Evolutionary conservation across 37 sponge, comb jelly and placozoan species (phyloP).

Genomic region (Cladorhizidae sp.): DNA sequence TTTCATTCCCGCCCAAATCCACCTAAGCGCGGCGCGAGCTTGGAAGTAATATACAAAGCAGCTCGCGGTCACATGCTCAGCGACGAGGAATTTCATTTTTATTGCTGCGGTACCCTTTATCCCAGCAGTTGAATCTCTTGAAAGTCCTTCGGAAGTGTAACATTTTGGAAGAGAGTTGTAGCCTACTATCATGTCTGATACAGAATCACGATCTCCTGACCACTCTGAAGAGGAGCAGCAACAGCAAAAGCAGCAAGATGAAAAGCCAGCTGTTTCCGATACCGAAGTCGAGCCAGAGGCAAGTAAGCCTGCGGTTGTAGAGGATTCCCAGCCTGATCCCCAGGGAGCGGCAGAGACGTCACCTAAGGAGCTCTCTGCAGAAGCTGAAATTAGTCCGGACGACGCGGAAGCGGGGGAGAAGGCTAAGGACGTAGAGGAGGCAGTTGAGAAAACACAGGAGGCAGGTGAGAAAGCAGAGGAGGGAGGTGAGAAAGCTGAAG

Average conservation of each 20-base stretch:
- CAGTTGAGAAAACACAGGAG: not conserved
- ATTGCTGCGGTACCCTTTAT: too few relatives aligned
- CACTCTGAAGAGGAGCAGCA: not conserved
- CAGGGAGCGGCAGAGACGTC: not conserved
- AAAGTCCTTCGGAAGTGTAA: too few relatives aligned
- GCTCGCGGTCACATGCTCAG: too few relatives aligned
- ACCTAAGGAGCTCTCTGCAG: not conserved
- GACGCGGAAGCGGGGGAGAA: slow-evolving; percentile 13
- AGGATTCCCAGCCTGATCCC: not conserved
- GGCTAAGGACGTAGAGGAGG: slow-evolving; percentile 20
- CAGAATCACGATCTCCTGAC: not conserved
- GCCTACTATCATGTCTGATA: slow-evolving; percentile 7
- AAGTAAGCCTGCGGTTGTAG: too few relatives aligned
- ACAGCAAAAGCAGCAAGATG: slow-evolving; percentile 3
- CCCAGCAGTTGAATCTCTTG: too few relatives aligned
- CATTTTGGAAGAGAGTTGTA: too few relatives aligned
- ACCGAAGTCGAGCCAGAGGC: too few relatives aligned
- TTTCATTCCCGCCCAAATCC: too few relatives aligned
- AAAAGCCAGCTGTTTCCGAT: not conserved
- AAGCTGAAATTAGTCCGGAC: not conserved
- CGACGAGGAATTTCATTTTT: too few relatives aligned
- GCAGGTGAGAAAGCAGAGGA: not conserved
- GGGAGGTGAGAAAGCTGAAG: not conserved
- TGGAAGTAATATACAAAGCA: too few relatives aligned
- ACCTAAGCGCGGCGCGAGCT: too few relatives aligned